Conservation (phyloP, 2,797 vertebrate species). For the Danionella dracula region DNA sequence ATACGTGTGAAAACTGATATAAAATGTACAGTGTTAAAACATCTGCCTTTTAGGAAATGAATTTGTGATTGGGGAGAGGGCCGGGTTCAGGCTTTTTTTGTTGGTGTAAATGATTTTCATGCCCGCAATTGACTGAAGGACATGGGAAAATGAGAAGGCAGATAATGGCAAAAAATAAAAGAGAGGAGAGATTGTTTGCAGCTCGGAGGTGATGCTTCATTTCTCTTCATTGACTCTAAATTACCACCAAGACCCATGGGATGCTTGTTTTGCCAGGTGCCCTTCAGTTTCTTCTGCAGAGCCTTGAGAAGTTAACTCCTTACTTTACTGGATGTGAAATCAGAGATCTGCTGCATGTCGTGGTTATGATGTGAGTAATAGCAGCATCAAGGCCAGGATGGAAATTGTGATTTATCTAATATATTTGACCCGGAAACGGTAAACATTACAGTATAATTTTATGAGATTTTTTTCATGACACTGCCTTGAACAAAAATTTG, state of each 20-base stretch:
- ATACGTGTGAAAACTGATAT: too few species aligned
- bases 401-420: too few species aligned
- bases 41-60: too few species aligned
- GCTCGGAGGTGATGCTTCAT: slow-evolving; percentile 27
- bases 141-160: slow-evolving; percentile 28
- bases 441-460: too few species aligned
- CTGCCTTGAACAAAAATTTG: too few species aligned
- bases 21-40: too few species aligned
- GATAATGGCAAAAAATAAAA: slow-evolving; percentile 33
- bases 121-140: slow-evolving; percentile 21
- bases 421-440: too few species aligned
- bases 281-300: slow-evolving; percentile 12
- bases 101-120: slow-evolving; percentile 14
- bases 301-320: slow-evolving; percentile 19
- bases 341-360: not conserved
- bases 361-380: not conserved
- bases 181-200: slow-evolving; percentile 24
- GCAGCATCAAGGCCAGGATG: too few species aligned
- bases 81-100: not conserved
- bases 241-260: slow-evolving; percentile 13
- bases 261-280: slow-evolving; percentile 24
- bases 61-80: too few species aligned
- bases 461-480: too few species aligned
- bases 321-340: slow-evolving; percentile 3
- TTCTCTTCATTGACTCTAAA: slow-evolving; percentile 38